Evolutionary conservation across 2,888 invertebrate genomes (phyloP).

Genomic region (Apomyelois bistriatella): DNA sequence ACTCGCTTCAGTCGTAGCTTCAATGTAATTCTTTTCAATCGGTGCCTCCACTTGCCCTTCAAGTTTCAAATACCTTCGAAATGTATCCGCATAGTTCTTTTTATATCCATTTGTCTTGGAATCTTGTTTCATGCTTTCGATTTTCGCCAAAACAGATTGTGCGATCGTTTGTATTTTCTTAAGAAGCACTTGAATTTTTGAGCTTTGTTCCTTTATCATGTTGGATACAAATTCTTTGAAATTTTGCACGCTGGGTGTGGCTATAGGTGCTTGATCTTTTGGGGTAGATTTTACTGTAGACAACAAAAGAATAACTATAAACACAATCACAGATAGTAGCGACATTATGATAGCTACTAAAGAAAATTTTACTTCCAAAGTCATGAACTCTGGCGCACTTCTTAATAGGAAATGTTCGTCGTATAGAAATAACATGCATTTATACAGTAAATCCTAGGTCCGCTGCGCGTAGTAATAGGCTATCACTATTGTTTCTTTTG

Average conservation of each 20-base stretch:
- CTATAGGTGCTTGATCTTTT: constrained; percentile 32
- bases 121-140: constrained; percentile 48
- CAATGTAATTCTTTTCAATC: constrained; percentile 31
- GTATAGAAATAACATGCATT: constrained; percentile 26
- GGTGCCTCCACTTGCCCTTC: constrained; percentile 58
- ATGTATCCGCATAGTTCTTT: constrained; percentile 23
- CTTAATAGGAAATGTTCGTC: constrained; percentile 32
- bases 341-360: constrained; percentile 53
- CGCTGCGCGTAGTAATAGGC: constrained; percentile 49
- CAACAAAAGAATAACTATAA: constrained; percentile 45
- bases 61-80: constrained; percentile 21
- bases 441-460: constrained; percentile 53
- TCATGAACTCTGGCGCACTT: constrained; percentile 50
- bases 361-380: constrained; percentile 35
- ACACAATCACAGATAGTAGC: constrained; percentile 47
- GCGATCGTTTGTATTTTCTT: constrained; percentile 65
- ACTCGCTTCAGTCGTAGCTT: constrained; percentile 27
- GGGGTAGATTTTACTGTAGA: constrained; percentile 46
- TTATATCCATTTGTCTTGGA: constrained; percentile 24
- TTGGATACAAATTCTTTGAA: constrained; percentile 58
- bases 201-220: constrained; percentile 63
- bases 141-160: constrained; percentile 55
- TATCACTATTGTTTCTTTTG: constrained; percentile 31
- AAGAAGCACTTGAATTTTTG: constrained; percentile 56
- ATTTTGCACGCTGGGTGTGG: constrained; percentile 39